A percentile compares a stretch with the other conserved stretches of the same genome.
phyloP scores from a whole-genome alignment of 2,888 invertebrate genomes.

The Drosophila siamana region DNA sequence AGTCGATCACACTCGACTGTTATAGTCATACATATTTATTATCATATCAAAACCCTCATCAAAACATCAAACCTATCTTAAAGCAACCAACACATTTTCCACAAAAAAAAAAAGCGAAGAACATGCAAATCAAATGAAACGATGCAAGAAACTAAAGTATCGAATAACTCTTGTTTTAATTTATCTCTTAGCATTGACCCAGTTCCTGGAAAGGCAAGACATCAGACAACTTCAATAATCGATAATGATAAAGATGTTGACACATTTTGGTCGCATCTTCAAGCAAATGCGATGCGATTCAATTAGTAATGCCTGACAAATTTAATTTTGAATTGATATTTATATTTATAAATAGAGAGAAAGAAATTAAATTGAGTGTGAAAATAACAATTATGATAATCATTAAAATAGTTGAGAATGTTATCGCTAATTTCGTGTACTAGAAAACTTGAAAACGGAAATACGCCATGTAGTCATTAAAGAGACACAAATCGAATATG shows the following conservation, averaged over 20 bases:
- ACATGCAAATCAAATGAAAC: slow-evolving; percentile 52
- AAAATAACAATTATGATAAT: no score
- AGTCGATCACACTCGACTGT: background rate
- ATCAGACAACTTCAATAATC: slow-evolving; percentile 34
- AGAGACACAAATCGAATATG: slow-evolving; percentile 60
- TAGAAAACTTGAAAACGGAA: no score
- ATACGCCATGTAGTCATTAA: slow-evolving; percentile 37
- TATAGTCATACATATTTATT: background rate
- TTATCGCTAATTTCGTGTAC: no score
- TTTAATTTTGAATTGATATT: slow-evolving; percentile 1
- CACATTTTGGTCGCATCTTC: slow-evolving; percentile 41
- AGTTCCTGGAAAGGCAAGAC: slow-evolving; percentile 69
- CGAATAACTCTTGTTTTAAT: slow-evolving; percentile 45
- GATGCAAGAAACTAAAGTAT: slow-evolving; percentile 40
- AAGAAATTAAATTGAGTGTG: no score
- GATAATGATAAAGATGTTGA: slow-evolving; percentile 42
- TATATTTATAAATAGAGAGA: slow-evolving; percentile 35
- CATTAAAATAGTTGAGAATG: no score
- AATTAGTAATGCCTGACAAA: slow-evolving; percentile 33
- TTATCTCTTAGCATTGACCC: slow-evolving; percentile 69
- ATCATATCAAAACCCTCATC: slow-evolving; percentile 36
- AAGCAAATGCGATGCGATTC: slow-evolving; percentile 45
- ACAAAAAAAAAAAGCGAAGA: background rate
- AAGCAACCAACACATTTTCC: slow-evolving; percentile 28
- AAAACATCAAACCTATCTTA: slow-evolving; percentile 14